Percentiles rank a stretch among this genome's conserved stretches.
Evolutionary conservation across 2,113 vertebrate species (phyloP).

Genomic region (Amblyopsis rosae): DNA sequence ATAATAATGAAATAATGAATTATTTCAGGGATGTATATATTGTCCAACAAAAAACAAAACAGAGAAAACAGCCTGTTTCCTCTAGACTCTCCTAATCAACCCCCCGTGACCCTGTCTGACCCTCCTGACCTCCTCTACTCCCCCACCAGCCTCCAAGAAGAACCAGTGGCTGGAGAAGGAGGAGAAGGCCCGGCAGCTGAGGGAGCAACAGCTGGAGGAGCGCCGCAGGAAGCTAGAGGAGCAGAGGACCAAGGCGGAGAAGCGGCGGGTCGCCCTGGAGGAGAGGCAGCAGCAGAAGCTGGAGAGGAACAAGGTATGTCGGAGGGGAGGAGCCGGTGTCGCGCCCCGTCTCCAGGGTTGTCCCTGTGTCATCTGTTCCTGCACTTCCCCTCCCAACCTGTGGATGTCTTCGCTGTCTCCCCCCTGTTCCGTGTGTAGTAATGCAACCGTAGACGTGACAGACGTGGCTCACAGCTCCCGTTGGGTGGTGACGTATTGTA

Average conservation of each 20-base stretch:
- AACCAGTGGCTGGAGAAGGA: constrained; percentile 95
- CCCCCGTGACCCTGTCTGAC: not conserved
- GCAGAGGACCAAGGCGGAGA: constrained; percentile 88
- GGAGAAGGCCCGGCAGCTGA: constrained; percentile 86
- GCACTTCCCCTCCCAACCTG: no score
- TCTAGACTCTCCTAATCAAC: no score
- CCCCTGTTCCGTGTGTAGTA: no score
- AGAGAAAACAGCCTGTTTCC: no score
- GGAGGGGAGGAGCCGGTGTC: constrained; percentile 6
- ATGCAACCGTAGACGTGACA: no score
- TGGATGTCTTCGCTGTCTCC: no score
- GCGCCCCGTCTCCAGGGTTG: not conserved
- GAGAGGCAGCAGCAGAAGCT: constrained; percentile 93
- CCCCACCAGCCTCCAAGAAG: constrained; percentile 86
- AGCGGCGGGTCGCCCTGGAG: constrained; percentile 84
- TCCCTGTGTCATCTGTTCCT: not conserved
- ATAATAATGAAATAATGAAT: no score
- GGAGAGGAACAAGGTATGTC: constrained; percentile 92
- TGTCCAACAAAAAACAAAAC: no score
- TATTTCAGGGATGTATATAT: no score
- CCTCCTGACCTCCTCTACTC: constrained; percentile 10
- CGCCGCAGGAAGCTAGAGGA: constrained; percentile 87
- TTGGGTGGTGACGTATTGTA: no score
- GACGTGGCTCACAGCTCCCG: no score
- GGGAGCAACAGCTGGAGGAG: constrained; percentile 93